Evolutionary conservation across 1,140 invertebrate genomes (phyloP), one percentile per base, ranked within the genome.

Genomic region (Daktulosphaira vitifoliae): DNA sequence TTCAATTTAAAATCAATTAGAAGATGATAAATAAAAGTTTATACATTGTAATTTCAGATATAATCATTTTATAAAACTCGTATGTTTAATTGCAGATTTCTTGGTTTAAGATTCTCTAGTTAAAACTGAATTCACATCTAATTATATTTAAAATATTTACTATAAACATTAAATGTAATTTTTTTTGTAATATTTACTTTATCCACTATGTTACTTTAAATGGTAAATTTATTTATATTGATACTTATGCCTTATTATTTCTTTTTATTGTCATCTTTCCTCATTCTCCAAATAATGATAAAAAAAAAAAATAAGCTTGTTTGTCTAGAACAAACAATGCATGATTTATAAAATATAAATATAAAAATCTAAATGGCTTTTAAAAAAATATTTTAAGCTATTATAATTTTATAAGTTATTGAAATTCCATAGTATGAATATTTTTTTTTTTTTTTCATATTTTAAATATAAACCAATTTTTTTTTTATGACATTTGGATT

Each of bases 41-140:
- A 48, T 62, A 39, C 56, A 48, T 46, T 46, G 25, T 44, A 39
- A 6, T 62, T 62, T 46, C 56, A 62, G 56, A 46, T 62, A 39
- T 46, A 39, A 16, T 62, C 56, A 46, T 39, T 62, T 46, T 46
- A 62, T 29, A 48, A 22, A 46, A 62, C 11, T 26, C 23, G 25
- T 16, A 62, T 62, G 56, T 29, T 62, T 46, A 23, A 62, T 62
- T 48, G 56, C 56, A 48, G 56, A 48, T 46, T 62, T 56, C 22
- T 56, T 62, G 56, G 56, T 25, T 39, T 62, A 62, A 46, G 7
- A 46, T 48, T n/a, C n/a, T 62, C 16, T 48, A 22, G 42, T 62
- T 46, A 46, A 16, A 62, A 62, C 42, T 7, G 44, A 16, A 62
- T 29, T 62, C 44, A 46, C 18, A 39, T 39, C 56, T 62, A 25